Evolutionary conservation across 1,140 invertebrate genomes (phyloP).

Genomic region (Aethina tumida): DNA sequence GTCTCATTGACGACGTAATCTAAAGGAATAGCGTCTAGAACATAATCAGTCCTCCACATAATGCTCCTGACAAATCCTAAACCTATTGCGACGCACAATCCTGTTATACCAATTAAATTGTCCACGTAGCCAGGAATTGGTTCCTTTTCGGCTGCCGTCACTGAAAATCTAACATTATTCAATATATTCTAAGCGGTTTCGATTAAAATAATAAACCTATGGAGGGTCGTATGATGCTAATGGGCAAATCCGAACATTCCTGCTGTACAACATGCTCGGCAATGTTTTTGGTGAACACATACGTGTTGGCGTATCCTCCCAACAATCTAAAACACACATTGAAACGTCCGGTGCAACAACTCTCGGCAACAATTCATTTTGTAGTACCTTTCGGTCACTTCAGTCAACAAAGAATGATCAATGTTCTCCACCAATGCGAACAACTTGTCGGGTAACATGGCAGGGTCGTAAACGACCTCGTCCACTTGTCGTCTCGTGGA

Average conservation of each 20-base stretch:
- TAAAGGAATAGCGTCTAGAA: conserved; percentile 67
- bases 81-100: conserved; percentile 41
- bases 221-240: conserved; percentile 48
- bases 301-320: conserved; percentile 48
- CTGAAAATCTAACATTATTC: conserved; percentile 32
- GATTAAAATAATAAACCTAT: conserved; percentile 38
- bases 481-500: conserved; percentile 36
- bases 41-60: conserved; percentile 42
- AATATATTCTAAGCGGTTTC: too few relatives aligned
- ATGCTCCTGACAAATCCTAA: conserved; percentile 59
- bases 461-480: conserved; percentile 42
- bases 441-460: conserved; percentile 38
- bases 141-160: conserved; percentile 64
- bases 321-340: conserved; percentile 30
- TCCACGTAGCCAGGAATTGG: conserved; percentile 66
- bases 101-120: conserved; percentile 68
- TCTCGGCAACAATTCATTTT: conserved; percentile 18
- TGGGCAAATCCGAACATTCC: conserved; percentile 42
- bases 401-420: too few relatives aligned
- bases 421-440: conserved; percentile 37
- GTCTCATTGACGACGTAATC: conserved; percentile 69
- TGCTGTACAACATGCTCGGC: conserved; percentile 48
- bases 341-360: conserved; percentile 30
- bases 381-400: too few relatives aligned
- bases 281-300: conserved; percentile 49